phyloP scores from a whole-genome alignment of 2,113 vertebrate genomes.

The Cyprinodon brontotheroides region DNA sequence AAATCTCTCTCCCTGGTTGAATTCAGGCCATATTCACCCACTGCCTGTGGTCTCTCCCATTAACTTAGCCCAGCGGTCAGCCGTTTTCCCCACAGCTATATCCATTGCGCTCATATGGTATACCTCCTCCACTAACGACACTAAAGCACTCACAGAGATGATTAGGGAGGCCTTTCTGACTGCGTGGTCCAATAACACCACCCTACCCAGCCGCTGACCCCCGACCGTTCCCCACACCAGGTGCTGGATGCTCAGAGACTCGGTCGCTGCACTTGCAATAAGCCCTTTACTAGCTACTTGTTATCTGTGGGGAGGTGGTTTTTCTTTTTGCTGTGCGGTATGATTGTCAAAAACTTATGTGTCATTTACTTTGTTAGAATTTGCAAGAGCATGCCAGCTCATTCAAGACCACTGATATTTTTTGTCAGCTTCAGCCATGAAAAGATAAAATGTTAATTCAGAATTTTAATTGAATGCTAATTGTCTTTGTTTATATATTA shows the following conservation, averaged over 20 bases:
- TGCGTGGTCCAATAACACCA: conserved; percentile 39
- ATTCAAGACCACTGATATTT: conserved; percentile 75
- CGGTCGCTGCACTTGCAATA: conserved; percentile 66
- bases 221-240: conserved; percentile 21
- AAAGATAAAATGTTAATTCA: conserved; percentile 75
- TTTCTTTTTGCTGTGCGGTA: conserved; percentile 57
- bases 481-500: conserved; percentile 80
- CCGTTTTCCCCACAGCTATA: conserved; percentile 46
- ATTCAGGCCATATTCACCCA: conserved; percentile 63
- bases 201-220: conserved; percentile 21
- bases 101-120: conserved; percentile 40
- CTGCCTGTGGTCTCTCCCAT: conserved; percentile 49
- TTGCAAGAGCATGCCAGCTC: conserved; percentile 61
- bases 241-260: conserved; percentile 72
- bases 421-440: conserved; percentile 66
- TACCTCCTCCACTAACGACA: conserved; percentile 76
- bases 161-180: conserved; percentile 55
- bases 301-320: conserved; percentile 48
- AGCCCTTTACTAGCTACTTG: conserved; percentile 64
- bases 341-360: conserved; percentile 67
- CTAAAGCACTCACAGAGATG: conserved; percentile 81
- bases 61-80: conserved; percentile 45
- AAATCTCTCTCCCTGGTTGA: conserved; percentile 53
- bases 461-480: conserved; percentile 73
- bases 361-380: conserved; percentile 64